Base-by-base conservation (phyloP, 2,113 vertebrate genomes). In the Ptychochromis oligacanthus region DNA sequence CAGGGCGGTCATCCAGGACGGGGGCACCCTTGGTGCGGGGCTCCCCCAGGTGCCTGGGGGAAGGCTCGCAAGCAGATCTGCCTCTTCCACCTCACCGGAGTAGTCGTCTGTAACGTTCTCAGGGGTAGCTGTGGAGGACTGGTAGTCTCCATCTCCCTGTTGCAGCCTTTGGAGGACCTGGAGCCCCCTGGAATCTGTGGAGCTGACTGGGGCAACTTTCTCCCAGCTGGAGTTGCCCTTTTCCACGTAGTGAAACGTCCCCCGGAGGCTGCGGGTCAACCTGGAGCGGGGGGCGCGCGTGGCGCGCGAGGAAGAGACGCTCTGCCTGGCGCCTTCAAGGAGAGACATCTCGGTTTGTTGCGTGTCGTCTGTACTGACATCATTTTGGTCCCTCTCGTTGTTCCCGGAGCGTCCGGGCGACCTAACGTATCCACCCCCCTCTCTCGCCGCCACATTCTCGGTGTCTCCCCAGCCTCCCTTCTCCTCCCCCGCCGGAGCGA, bases 1-100 rank as follows among this genome's bases (percentile, higher is more conserved):
- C 77, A 99, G 89, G 11, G 96, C 93, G 13, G 95, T 94, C 95
- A 96, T 90, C 92, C 93, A 90, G 77, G 91, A 88, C 3, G 87
- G 94, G 70, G 95, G 90, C 49, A 92, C 86, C 14, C 65, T 64
- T 1, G 89, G 84, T 64, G 86, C 36, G 55, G 89, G 55, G 85
- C 61, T 75, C 38, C 91, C 93, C 95, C 95, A 95, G 79, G 77
- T 65, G 57, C 90, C 80, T 6, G 10, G 28, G n/a, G 77, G 64
- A 11, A 80, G 36, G 57, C 78, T 88, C 57, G 38, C 36, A 2
- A 79, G 52, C 13, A 31, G 9, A 4, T 89, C 92, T 17, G 80
- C 86, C 11, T 94, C 94, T 7, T 88, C 92, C 79, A 87, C 70
- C 77, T 95, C 95, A 40, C 93, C 92, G 2, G 94, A 94, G 79